phyloP scores from a whole-genome alignment of 2,797 vertebrate species.

The Ispidina picta region DNA sequence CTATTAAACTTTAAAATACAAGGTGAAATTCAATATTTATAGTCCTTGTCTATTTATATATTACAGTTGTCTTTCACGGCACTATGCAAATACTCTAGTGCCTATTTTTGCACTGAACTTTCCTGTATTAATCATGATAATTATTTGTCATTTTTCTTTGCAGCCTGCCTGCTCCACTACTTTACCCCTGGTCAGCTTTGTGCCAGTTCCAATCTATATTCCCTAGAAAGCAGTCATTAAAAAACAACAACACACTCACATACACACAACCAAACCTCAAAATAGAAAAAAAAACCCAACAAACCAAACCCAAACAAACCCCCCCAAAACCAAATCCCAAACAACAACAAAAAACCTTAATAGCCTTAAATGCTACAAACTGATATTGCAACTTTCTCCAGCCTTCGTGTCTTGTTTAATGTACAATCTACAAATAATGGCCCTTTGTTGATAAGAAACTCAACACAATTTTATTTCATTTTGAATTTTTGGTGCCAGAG shows the following conservation, averaged over 20 bases:
- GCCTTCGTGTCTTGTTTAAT: not conserved
- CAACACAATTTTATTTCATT: constrained; percentile 13
- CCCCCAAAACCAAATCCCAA: not conserved
- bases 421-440: constrained; percentile 19
- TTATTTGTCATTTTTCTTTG: constrained; percentile 19
- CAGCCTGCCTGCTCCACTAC: not conserved
- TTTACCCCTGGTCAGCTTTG: not conserved
- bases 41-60: constrained; percentile 55
- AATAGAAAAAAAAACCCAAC: not conserved
- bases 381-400: not conserved
- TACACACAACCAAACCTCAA: not conserved
- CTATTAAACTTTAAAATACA: constrained; percentile 66
- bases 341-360: not conserved
- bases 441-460: constrained; percentile 47
- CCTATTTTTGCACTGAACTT: not conserved
- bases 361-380: not conserved
- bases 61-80: constrained; percentile 33
- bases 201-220: constrained; percentile 23
- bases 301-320: not conserved
- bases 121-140: constrained; percentile 1
- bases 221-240: constrained; percentile 37
- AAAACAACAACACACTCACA: not conserved
- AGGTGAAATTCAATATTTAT: constrained; percentile 61
- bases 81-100: not conserved
- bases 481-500: constrained; percentile 40